Base-by-base conservation (phyloP, 2,888 invertebrate genomes). In the Andrena praecox region DNA sequence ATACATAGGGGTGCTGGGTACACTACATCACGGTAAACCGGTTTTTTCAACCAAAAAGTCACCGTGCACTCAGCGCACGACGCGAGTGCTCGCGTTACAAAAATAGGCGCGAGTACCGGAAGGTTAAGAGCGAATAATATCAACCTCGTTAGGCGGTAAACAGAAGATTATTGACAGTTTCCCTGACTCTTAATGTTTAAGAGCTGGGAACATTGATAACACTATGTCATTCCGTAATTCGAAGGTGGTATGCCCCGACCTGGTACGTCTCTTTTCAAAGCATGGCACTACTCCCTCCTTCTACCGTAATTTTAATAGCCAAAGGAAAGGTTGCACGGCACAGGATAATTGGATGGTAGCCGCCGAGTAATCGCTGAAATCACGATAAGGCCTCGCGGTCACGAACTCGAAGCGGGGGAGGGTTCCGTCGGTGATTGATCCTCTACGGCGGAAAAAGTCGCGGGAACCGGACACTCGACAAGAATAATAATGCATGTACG, bases 331-430 rank as follows among this genome's bases (percentile, higher is more conserved):
- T 56, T 56, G 24, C 56, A 10, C 24, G 12, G 20, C 8, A 4
- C 33, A 35, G 33, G 27, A 16, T 69, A 75, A 75, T 69, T 60
- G 42, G 24, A 12, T n/a, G 10, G 20, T 16, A 24, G 42, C 33
- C 24, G 42, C 33, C 24, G 29, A 60, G 42, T 24, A 42, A 48
- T 8, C 48, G 31, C 8, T 73, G 33, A 54, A 54, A 29, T 54
- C 24, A 8, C n/a, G 72, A 64, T 73, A 64, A 56, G 24, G 20
- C 42, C 42, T 16, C 4, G 42, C 42, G 42, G 42, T 16, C 42
- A 42, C 35, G 27, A 24, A 24, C 42, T 4, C 10, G 5, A 8
- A 7, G 35, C 42, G n/a, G 24, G n/a, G 64, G 16, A 6, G 16
- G 16, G 12, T 48, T 27, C 48, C 7, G 31, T 4, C 12, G 16